Evolutionary conservation across 2,888 invertebrate species (phyloP), one percentile per base, ranked within the genome.

Genomic region (Cerastis rubricosa): DNA sequence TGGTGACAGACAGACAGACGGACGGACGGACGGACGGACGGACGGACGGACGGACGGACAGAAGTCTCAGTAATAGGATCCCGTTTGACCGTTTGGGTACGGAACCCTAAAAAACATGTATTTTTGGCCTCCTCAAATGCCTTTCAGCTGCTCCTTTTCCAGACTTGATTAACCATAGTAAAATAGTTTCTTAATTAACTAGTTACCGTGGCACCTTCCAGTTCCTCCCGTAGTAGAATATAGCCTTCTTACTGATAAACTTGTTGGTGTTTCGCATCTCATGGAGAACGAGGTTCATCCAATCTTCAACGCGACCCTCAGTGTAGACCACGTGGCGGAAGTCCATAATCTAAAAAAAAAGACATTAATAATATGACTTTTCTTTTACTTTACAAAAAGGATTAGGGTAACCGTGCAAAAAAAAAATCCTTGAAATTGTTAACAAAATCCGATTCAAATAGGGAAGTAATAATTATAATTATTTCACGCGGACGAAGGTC

Each of bases 221-320:
- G 86, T 98, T 98, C 93, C 97, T 98, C 63, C 99, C 98, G 92
- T 98, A 99, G 92, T 98, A 98, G 94, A 98, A 98, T 85, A 99
- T 98, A 35, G 99, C 98, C 91, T 98, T 98, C 93, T 99, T 99
- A 0, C 98, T 98, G 74, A 99, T 97, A 90, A 97, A 98, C 85
- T 98, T 97, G 94, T 99, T 99, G 0, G 99, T 98, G 67, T 94
- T 95, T 63, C 98, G 97, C 99, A 99, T 99, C 94, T 99, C 99
- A 7, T 94, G 96, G 29, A 99, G 97, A 4, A 99, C 98, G 51
- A 97, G 96, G 84, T 98, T 98, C 99, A 99, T 99, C 99, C 99
- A 99, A 88, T 98, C 98, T 93, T 99, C 99, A 1, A 99, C 98
- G 84, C 98, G 97, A 0, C 98, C 98, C 88, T 98, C 98, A 0